Base-by-base conservation (phyloP, 2,113 vertebrate species). In the Microtus oregoni region DNA sequence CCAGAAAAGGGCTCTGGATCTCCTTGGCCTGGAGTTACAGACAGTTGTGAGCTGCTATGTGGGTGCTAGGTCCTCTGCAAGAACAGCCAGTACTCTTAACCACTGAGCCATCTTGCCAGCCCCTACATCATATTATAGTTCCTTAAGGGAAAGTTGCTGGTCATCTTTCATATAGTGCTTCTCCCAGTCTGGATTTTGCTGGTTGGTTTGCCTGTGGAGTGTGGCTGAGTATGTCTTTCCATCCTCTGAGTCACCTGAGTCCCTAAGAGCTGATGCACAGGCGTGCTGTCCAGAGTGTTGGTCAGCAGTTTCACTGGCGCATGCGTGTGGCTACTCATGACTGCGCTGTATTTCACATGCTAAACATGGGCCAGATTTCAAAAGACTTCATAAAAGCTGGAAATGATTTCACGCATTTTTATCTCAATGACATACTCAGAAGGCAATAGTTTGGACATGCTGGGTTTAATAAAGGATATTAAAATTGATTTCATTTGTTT, bases 401-500 rank as follows among this genome's bases (percentile, higher is more conserved):
- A 76, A 76, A 61, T 1, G 9, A 35, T 68, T 70, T 78, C 35
- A 30, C n/a, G 52, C 24, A 28, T 90, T 94, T 95, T 76, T 75
- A 65, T 38, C 44, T 47, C 65, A 78, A 32, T 76, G 55, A 61
- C 22, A 50, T 85, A 10, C 15, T 13, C 0, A 72, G 75, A 55
- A 61, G 28, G 67, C 65, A 47, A 30, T 30, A 35, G 55, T 73
- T 82, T 61, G 35, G 55, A 41, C 75, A 22, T 63, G 20, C 28
- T 86, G 78, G 17, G 19, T 72, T 87, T 73, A 89, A 63, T 44
- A 73, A 70, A 52, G n/a, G n/a, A 38, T 41, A 3, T 73, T 79
- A 58, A 30, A 94, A 90, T 77, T 76, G 63, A 78, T 67, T 86
- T 79, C 30, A 91, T 26, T 19, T 93, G 15, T 15, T 50, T 91